These are phyloP conservation scores for Miichthys miiuy DNA, from an alignment of 2,797 vertebrate species.

Conservation along the genomic window DNA sequence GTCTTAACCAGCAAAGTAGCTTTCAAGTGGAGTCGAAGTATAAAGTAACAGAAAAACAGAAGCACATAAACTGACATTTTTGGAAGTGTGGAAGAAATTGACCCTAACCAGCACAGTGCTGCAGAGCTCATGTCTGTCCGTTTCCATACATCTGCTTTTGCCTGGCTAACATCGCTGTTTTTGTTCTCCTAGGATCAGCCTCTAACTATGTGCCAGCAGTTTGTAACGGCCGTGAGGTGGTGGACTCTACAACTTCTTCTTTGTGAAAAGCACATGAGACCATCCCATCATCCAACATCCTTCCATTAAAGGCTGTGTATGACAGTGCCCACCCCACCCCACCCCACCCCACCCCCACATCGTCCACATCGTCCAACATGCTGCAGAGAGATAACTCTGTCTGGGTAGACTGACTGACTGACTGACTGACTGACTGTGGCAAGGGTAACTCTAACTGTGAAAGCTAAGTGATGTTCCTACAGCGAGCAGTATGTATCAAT, in stretches of 20 bases:
- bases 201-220: conserved; percentile 93
- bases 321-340: conserved; percentile 20
- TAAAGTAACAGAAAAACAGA: not conserved
- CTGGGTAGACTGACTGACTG: conserved; percentile 39
- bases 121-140: no score
- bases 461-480: conserved; percentile 57
- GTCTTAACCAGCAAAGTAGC: not conserved
- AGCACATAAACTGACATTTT: not conserved
- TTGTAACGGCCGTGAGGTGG: conserved; percentile 96
- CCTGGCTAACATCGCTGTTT: conserved; percentile 24
- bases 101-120: not conserved
- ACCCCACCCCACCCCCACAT: not conserved
- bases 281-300: conserved; percentile 47
- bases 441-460: conserved; percentile 67
- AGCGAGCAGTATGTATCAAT: conserved; percentile 68
- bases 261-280: conserved; percentile 85
- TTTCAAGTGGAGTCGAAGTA: not conserved
- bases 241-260: conserved; percentile 97
- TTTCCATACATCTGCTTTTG: not conserved
- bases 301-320: conserved; percentile 40
- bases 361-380: conserved; percentile 44
- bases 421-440: conserved; percentile 44
- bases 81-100: not conserved
- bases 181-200: conserved; percentile 84
- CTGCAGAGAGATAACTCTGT: conserved; percentile 59